These are phyloP conservation scores for Psix sp. DNA, from an alignment of 1,140 invertebrate genomes.

Conservation along the genomic window DNA sequence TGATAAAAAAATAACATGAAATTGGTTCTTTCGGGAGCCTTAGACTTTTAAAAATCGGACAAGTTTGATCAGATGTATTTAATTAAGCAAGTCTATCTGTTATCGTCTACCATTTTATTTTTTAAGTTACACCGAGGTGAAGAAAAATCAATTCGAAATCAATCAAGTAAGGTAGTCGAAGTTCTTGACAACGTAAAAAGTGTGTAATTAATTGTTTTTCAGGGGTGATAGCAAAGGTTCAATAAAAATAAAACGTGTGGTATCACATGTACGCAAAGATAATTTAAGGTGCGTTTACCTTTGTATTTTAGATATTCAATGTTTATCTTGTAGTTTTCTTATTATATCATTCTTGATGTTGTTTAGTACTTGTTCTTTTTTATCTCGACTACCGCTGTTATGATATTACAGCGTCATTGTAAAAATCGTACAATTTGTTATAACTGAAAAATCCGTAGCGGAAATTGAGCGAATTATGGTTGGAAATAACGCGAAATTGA, in stretches of 20 bases:
- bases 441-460: no score
- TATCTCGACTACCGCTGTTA: no score
- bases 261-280: slow-evolving; percentile 50
- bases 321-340: slow-evolving; percentile 42
- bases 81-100: neutral
- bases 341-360: slow-evolving; percentile 7
- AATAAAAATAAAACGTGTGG: slow-evolving; percentile 55
- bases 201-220: slow-evolving; percentile 56
- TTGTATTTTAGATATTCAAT: slow-evolving; percentile 36
- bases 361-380: no score
- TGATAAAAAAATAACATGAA: no score
- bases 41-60: no score
- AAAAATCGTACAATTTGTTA: no score
- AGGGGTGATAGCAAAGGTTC: slow-evolving; percentile 56
- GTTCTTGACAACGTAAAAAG: slow-evolving; percentile 30
- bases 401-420: no score
- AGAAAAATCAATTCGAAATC: slow-evolving; percentile 53
- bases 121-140: neutral
- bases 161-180: slow-evolving; percentile 4
- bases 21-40: no score
- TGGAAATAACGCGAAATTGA: no score
- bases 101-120: neutral
- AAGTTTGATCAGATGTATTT: slow-evolving; percentile 1
- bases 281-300: slow-evolving; percentile 55
- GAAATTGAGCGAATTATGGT: no score